These are phyloP conservation scores for Oreochromis aureus DNA, from an alignment of 2,113 vertebrate species.

Conservation along the genomic window DNA sequence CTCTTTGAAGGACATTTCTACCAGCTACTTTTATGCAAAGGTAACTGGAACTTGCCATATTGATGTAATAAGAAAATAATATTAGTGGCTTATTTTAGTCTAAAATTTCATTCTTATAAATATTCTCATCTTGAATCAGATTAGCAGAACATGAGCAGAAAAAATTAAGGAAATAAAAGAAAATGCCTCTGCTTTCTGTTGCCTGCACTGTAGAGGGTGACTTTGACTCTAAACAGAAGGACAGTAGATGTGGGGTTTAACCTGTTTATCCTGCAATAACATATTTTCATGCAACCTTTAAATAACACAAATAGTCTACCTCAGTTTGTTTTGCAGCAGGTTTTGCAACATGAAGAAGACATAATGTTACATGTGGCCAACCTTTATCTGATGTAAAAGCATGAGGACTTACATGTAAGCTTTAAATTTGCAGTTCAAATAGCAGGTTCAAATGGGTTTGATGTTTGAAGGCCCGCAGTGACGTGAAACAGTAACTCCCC, in stretches of 20 bases:
- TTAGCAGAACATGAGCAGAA: not conserved
- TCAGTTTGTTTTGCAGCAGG: not conserved
- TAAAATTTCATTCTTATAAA: not conserved
- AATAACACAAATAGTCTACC: not conserved
- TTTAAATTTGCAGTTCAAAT: not conserved
- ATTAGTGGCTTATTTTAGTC: not conserved
- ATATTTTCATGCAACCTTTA: not conserved
- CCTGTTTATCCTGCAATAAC: not conserved
- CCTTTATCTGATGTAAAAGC: not conserved
- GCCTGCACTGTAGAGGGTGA: not conserved
- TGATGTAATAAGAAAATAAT: not conserved
- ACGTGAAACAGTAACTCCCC: not conserved
- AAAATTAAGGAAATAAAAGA: not conserved
- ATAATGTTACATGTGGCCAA: not conserved
- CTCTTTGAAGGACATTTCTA: not conserved
- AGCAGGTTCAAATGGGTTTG: not conserved
- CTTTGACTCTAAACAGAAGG: not conserved
- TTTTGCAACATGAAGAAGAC: not conserved
- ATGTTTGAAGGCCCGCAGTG: not conserved
- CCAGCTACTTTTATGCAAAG: not conserved
- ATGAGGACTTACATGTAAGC: not conserved
- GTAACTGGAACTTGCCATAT: not conserved
- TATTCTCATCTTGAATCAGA: not conserved
- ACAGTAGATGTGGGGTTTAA: not conserved
- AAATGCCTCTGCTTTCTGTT: not conserved